These are phyloP conservation scores for Pontoporia blainvillei DNA, from an alignment of 2,113 vertebrate species.

Conservation along the genomic window DNA sequence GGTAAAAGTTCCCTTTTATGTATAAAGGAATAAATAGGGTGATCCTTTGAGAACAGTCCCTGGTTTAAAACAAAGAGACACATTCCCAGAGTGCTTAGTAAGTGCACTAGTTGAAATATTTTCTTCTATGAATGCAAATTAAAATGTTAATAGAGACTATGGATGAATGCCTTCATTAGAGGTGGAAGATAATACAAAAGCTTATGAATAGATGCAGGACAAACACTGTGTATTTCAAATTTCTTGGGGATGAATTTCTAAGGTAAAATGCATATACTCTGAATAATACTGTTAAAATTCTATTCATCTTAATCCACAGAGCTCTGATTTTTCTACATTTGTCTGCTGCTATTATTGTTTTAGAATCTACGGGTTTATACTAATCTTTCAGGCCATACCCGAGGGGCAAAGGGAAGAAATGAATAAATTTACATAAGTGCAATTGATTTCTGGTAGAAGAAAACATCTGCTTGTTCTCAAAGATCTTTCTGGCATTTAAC, in stretches of 20 bases:
- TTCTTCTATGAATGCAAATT: not conserved
- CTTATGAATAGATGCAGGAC: not conserved
- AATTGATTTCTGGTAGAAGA: slow-evolving; percentile 27
- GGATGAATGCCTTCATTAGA: not conserved
- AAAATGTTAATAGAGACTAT: not conserved
- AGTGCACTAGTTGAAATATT: not conserved
- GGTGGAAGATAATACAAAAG: not conserved
- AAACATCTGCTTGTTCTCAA: not conserved
- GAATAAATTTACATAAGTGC: not conserved
- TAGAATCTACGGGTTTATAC: slow-evolving; percentile 13
- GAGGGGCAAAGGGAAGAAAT: not conserved
- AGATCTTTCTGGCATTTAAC: slow-evolving; percentile 31
- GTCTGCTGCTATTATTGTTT: not conserved
- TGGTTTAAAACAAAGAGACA: not conserved
- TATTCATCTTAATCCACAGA: slow-evolving; percentile 11
- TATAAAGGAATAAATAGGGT: not conserved
- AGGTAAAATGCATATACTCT: slow-evolving; percentile 26
- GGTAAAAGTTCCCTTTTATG: not conserved
- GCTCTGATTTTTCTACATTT: not conserved
- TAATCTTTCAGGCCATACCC: not conserved
- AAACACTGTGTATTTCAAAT: not conserved
- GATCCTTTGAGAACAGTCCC: not conserved
- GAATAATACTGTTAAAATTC: slow-evolving; percentile 5
- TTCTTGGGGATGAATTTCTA: slow-evolving; percentile 23
- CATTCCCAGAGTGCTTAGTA: not conserved